Evolutionary conservation across 2,888 invertebrate genomes (phyloP).

Genomic region (Chorisops tibialis): DNA sequence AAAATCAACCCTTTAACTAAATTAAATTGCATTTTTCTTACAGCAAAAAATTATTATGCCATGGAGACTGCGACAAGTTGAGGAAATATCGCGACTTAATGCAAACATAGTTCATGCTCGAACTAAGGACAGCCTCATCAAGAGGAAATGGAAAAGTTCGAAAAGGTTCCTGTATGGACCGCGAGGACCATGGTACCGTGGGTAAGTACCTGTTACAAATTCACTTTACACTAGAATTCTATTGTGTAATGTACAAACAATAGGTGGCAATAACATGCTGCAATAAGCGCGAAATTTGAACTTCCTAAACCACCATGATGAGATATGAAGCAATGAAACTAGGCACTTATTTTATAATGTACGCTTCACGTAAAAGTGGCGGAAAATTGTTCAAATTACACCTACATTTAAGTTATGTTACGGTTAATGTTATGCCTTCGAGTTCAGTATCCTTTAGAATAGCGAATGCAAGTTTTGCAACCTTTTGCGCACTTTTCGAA

Average conservation of each 20-base stretch:
- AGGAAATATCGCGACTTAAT: slow-evolving; percentile 56
- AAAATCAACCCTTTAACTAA: no score
- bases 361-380: no score
- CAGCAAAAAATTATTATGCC: slow-evolving; percentile 56
- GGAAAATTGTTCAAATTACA: no score
- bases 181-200: slow-evolving; percentile 54
- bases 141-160: slow-evolving; percentile 57
- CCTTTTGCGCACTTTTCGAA: no score
- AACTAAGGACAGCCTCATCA: slow-evolving; percentile 53
- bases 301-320: neutral
- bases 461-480: no score
- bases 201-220: slow-evolving; percentile 43
- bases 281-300: neutral
- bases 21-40: neutral
- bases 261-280: neutral
- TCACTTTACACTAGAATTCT: neutral
- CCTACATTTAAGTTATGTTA: no score
- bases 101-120: slow-evolving; percentile 53
- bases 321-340: no score
- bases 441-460: no score
- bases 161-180: slow-evolving; percentile 57
- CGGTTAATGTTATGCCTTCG: no score
- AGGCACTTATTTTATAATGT: no score
- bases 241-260: neutral
- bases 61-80: slow-evolving; percentile 54